Conservation (phyloP, 2,113 vertebrate species). For the Cygnus buccinator region DNA sequence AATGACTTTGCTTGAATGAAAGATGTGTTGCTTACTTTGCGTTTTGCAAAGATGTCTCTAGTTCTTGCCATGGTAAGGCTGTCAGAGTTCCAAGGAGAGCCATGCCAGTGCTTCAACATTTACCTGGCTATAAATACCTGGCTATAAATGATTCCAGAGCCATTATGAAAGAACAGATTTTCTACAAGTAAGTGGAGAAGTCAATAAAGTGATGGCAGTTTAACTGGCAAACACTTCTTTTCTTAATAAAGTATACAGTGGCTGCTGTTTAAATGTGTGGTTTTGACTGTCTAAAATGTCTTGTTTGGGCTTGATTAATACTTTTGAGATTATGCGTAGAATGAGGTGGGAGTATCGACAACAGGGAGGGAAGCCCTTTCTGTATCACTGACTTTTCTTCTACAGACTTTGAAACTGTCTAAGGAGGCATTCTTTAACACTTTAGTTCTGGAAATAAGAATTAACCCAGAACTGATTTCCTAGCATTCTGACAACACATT, state of each 20-base stretch:
- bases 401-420: background rate
- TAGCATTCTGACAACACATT: background rate
- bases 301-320: constrained; percentile 3
- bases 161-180: constrained; percentile 14
- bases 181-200: background rate
- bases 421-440: background rate
- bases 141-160: constrained; percentile 7
- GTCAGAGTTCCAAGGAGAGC: background rate
- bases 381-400: background rate
- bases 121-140: background rate
- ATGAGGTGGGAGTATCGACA: background rate
- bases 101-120: background rate
- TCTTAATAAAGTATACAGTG: constrained; percentile 60
- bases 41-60: background rate
- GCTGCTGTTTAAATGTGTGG: constrained; percentile 48
- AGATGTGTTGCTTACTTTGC: background rate
- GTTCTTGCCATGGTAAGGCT: background rate
- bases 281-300: constrained; percentile 5
- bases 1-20: constrained; percentile 4
- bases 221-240: constrained; percentile 24
- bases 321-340: background rate
- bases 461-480: background rate
- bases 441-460: constrained; percentile 7
- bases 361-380: background rate
- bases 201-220: constrained; percentile 15